Evolutionary conservation across 1,140 invertebrate genomes (phyloP).

Genomic region (Drosophila parabipectinata): DNA sequence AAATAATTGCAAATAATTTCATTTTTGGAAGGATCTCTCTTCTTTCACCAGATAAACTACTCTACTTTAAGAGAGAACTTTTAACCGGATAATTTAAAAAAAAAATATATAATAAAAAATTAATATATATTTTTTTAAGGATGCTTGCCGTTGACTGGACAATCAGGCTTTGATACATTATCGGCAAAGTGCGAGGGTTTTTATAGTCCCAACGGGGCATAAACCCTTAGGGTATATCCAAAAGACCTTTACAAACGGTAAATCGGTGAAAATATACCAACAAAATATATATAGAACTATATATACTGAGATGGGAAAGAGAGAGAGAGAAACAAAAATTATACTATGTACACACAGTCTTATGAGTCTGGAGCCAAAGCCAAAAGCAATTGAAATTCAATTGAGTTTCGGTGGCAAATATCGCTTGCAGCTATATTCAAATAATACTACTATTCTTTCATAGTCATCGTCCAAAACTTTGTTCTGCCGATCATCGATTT

Average conservation of each 20-base stretch:
- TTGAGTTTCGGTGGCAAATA: conserved; percentile 47
- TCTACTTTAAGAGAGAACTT: conserved; percentile 55
- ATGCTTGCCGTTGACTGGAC: conserved; percentile 64
- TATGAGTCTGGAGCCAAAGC: background rate
- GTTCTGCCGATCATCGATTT: conserved; percentile 64
- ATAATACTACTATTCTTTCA: conserved; percentile 47
- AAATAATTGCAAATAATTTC: conserved; percentile 15
- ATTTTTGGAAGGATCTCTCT: conserved; percentile 8
- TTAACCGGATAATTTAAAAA: conserved; percentile 28
- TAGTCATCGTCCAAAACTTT: conserved; percentile 37
- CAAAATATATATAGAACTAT: background rate
- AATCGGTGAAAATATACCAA: conserved; percentile 7
- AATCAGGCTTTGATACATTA: conserved; percentile 79
- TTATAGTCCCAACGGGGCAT: conserved; percentile 63
- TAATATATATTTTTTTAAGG: conserved; percentile 9
- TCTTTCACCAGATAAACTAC: conserved; percentile 54
- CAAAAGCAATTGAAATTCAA: conserved; percentile 51
- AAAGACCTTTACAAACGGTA: conserved; percentile 12
- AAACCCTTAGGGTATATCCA: conserved; percentile 34
- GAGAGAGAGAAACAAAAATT: background rate
- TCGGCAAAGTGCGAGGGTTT: conserved; percentile 46
- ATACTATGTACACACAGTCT: conserved; percentile 17
- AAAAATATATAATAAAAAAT: background rate
- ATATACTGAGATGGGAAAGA: background rate
- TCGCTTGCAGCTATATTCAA: conserved; percentile 68